phyloP scores from a whole-genome alignment of 2,888 invertebrate species.

The Drosophila mimetica region DNA sequence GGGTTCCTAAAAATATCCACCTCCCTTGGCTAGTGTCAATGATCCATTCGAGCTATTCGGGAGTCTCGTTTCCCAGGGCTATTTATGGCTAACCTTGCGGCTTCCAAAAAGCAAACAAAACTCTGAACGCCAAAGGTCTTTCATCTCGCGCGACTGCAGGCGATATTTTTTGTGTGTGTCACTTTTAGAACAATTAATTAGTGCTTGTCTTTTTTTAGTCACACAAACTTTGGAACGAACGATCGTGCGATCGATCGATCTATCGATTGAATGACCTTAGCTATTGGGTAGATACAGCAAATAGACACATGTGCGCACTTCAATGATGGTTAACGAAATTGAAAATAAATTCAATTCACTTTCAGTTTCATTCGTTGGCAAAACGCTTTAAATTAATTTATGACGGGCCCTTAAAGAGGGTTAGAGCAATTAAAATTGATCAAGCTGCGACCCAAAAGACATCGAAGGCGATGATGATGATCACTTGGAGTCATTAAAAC shows the following conservation, averaged over 20 bases:
- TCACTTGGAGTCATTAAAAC: conserved; percentile 53
- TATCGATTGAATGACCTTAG: conserved; percentile 14
- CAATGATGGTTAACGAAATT: conserved; percentile 59
- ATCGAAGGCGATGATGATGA: conserved; percentile 37
- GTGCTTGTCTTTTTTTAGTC: conserved; percentile 48
- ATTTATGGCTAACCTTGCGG: conserved; percentile 55
- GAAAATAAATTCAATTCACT: conserved; percentile 65
- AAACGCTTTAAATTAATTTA: conserved; percentile 65
- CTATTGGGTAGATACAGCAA: conserved; percentile 1
- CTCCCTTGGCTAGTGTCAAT: conserved; percentile 32
- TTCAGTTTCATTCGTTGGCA: conserved; percentile 53
- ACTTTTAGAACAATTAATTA: conserved; percentile 69
- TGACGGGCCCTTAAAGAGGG: conserved; percentile 46
- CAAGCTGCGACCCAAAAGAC: conserved; percentile 32
- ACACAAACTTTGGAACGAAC: conserved; percentile 11
- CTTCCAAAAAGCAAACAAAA: conserved; percentile 20
- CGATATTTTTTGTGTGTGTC: conserved; percentile 46
- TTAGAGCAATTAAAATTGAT: conserved; percentile 63
- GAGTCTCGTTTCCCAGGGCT: conserved; percentile 46
- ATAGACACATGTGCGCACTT: conserved; percentile 43
- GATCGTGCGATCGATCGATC: conserved; percentile 1
- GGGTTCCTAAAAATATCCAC: conserved; percentile 27
- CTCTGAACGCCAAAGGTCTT: conserved; percentile 47
- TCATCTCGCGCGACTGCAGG: conserved; percentile 35
- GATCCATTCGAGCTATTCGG: conserved; percentile 33